phyloP scores from a whole-genome alignment of 2,797 vertebrate genomes.

The Chrosomus eos region DNA sequence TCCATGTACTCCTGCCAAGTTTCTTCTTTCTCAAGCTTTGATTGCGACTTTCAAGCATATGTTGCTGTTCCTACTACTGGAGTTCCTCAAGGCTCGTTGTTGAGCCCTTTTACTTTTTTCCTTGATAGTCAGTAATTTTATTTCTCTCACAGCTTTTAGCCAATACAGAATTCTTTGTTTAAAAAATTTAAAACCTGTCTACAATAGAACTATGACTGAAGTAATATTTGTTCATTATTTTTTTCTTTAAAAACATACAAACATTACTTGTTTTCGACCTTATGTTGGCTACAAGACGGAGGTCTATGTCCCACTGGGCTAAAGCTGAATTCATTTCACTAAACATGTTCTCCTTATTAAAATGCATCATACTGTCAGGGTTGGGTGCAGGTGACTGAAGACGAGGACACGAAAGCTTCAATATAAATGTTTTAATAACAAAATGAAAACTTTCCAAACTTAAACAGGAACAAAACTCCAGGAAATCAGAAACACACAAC shows the following conservation, averaged over 20 bases:
- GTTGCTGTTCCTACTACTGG: neutral
- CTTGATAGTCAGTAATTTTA: neutral
- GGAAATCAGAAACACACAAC: too few relatives aligned
- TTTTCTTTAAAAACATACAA: neutral
- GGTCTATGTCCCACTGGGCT: neutral
- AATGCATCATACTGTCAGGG: too few relatives aligned
- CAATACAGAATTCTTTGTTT: neutral
- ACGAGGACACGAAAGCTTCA: too few relatives aligned
- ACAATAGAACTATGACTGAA: neutral
- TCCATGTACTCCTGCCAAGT: neutral
- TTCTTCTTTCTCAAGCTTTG: neutral
- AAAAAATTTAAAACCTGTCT: neutral
- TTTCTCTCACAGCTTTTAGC: neutral
- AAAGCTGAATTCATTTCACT: conserved; percentile 5
- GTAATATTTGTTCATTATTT: neutral
- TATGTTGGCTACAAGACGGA: neutral
- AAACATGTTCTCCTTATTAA: neutral
- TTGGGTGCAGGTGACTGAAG: too few relatives aligned
- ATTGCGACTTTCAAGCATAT: conserved; percentile 4
- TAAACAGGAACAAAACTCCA: too few relatives aligned
- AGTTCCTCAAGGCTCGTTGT: neutral
- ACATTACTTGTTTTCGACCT: neutral
- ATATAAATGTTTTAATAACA: too few relatives aligned
- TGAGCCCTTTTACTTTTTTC: neutral
- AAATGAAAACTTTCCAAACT: too few relatives aligned